These are phyloP conservation scores for Choloepus hoffmanni DNA, from an alignment of 2,113 vertebrate species.

Conservation along the genomic window DNA sequence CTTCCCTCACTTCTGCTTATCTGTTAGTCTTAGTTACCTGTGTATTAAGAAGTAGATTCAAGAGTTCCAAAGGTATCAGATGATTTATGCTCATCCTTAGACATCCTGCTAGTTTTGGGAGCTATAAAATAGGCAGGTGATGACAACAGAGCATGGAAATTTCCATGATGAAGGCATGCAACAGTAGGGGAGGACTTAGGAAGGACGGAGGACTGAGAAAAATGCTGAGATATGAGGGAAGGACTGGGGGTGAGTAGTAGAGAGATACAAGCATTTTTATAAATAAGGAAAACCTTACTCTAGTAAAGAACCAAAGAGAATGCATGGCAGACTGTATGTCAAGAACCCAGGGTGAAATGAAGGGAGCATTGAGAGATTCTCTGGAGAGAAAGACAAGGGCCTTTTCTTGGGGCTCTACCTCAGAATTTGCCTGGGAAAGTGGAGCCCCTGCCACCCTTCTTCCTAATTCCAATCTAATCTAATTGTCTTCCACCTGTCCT, in stretches of 20 bases:
- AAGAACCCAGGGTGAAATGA: background rate
- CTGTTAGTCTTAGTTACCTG: background rate
- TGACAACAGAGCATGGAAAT: background rate
- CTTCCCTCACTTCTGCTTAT: background rate
- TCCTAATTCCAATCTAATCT: background rate
- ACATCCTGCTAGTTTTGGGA: no score
- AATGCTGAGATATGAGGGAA: background rate
- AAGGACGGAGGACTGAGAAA: background rate
- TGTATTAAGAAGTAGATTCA: background rate
- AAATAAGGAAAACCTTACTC: background rate
- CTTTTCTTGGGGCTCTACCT: background rate
- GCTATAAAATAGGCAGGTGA: background rate
- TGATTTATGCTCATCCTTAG: background rate
- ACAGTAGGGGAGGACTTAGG: background rate
- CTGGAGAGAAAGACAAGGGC: background rate
- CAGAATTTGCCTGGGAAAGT: background rate
- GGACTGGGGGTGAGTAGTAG: background rate
- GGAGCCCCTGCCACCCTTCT: background rate
- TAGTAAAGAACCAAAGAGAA: background rate
- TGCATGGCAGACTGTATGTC: background rate
- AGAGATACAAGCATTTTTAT: background rate
- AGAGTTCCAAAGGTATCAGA: background rate
- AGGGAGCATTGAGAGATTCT: background rate
- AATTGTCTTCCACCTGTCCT: background rate
- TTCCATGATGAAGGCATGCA: background rate